Evolutionary conservation across 2,888 invertebrate species (phyloP), one percentile per base, ranked within the genome.

Genomic region (Acheta domesticus): DNA sequence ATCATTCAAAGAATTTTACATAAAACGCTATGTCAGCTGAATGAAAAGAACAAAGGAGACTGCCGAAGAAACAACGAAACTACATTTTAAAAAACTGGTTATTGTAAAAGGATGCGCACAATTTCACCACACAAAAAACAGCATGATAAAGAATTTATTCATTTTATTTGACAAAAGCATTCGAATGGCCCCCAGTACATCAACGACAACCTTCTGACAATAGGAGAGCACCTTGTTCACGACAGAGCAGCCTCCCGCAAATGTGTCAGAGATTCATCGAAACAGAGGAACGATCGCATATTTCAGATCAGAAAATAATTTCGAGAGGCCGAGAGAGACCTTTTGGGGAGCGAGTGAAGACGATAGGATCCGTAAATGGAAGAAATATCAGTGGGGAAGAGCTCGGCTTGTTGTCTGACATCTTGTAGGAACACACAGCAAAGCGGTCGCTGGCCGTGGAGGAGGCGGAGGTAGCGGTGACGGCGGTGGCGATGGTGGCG

Each of bases 281-380:
- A n/a, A 62, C 62, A 62, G 62, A 14, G 62, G 14, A 19, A n/a
- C 16, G 62, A 62, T 62, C 62, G 62, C 62, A 62, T 62, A 62
- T 62, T 62, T 62, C 16, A 62, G 62, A 62, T 62, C 62, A 62
- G 62, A 14, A 62, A 62, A 62, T 62, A 62, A 62, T 62, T 62
- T 62, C 62, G 16, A n/a, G 62, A 19, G 14, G 62, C 62, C n/a
- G 16, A n/a, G 62, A 11, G 62, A 62, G n/a, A 62, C 62, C 62
- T 62, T 62, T 36, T 36, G 36, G 36, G 36, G 62, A 62, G 62
- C 62, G 62, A 8, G 14, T n/a, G 62, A 62, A 19, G 62, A 14
- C 62, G 62, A 62, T 62, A 62, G 62, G 62, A 16, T 19, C 62
- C 62, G 62, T 62, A 62, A 62, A 62, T 62, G 62, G 62, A 62